A percentile compares a stretch with the other conserved stretches of the same genome.
Conservation (phyloP, 2,888 invertebrate species). For the Dasysyrphus albostriatus region DNA sequence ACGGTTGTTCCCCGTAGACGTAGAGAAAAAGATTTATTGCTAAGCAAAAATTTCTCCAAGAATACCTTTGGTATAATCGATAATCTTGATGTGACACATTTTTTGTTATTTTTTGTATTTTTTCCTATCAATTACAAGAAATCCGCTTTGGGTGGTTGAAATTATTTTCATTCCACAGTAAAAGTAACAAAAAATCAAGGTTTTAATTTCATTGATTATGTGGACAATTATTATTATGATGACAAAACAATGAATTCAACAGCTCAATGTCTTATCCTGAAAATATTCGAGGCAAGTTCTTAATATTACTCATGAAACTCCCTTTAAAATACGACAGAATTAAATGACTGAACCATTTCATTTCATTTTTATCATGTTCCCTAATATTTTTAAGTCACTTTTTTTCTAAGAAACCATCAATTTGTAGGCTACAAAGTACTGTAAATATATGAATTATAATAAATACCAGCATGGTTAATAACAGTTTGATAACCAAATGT, state of each 20-base stretch:
- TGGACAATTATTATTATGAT: background rate
- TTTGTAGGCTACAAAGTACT: background rate
- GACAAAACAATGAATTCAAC: background rate
- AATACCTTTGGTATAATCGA: conserved; percentile 3
- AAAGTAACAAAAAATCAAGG: conserved; percentile 11
- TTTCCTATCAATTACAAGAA: conserved; percentile 1
- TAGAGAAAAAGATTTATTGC: conserved; percentile 8
- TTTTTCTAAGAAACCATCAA: background rate
- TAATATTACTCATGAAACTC: background rate
- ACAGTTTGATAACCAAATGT: conserved; percentile 30
- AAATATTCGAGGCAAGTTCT: background rate
- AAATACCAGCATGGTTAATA: conserved; percentile 36
- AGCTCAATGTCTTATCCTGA: background rate
- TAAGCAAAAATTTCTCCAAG: background rate
- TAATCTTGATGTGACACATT: conserved; percentile 6
- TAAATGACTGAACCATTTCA: too few relatives aligned
- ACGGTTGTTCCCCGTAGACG: background rate
- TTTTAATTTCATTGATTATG: background rate
- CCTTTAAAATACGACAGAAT: background rate
- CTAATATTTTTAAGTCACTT: background rate
- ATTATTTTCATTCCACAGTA: background rate
- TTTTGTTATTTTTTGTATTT: background rate
- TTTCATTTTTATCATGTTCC: background rate
- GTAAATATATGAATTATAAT: conserved; percentile 2
- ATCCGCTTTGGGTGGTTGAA: conserved; percentile 4